Evolutionary conservation across 2,113 vertebrate species (phyloP), one percentile per base, ranked within the genome.

Genomic region (Cebus imitator): DNA sequence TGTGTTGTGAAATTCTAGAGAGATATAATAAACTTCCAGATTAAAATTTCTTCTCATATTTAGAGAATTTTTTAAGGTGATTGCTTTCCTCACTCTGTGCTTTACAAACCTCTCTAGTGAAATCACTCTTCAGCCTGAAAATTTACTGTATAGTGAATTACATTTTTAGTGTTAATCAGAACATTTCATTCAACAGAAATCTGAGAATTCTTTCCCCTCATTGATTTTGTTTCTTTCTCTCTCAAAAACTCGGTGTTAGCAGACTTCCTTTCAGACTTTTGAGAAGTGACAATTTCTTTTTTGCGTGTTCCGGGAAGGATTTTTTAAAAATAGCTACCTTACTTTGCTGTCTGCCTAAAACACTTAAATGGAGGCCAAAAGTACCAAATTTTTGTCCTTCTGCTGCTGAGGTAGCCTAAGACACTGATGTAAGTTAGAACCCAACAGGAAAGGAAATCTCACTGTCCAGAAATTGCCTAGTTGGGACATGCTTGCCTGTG

Each of bases 1-100:
- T 90, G 70, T 52, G 66, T 45, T 78, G 73, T 87, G 82, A 97
- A 97, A 98, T 97, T 97, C 93, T 83, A 90, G 83, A 98, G 87
- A 75, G 76, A 96, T 27, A 75, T 27, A 78, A 70, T 52, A 94
- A 97, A 85, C 61, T 81, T 20, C 10, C n/a, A 72, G 50, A 57
- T 61, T 89, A 95, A 93, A 97, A 94, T 84, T 96, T 86, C 25
- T 95, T 94, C 95, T 94, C 1, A 6, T 83, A 58, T 97, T 97
- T 94, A 87, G 23, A 90, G 55, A 90, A 94, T 97, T 78, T 0
- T 95, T 35, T 37, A 79, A 94, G 64, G 89, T 92, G n/a, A 97
- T 91, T 93, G 78, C 61, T 20, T 95, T 30, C 40, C 87, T 96
- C 16, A 37, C 37, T 82, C 52, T 21, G 13, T 96, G 48, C 57